These are phyloP conservation scores for Dione vanillae DNA, from an alignment of 2,888 invertebrate species.

Conservation along the genomic window DNA sequence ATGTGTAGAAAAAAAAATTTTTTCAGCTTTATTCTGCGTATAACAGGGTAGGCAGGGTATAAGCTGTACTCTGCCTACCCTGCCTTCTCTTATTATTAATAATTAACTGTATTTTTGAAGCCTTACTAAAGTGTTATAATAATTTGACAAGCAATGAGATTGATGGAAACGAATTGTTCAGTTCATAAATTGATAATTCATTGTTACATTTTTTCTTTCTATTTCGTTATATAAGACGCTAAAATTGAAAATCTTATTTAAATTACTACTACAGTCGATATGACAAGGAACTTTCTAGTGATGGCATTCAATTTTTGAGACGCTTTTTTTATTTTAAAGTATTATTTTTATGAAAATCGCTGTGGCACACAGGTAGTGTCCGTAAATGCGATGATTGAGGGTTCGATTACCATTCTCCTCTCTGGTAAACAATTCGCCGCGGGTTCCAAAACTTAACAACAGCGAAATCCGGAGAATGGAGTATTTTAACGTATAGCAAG, in stretches of 20 bases:
- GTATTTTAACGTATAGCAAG: no score
- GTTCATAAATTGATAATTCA: not conserved
- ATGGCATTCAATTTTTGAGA: not conserved
- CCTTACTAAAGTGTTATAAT: not conserved
- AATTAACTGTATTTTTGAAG: not conserved
- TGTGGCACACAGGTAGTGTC: no score
- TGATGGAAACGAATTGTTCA: not conserved
- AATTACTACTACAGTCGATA: slow-evolving; percentile 10
- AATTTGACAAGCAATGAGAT: slow-evolving; percentile 3
- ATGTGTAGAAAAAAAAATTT: no score
- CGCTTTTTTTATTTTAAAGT: not conserved
- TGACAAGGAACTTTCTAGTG: slow-evolving; percentile 24
- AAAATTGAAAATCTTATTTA: slow-evolving; percentile 7
- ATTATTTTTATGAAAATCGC: not conserved
- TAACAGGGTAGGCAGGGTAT: no score
- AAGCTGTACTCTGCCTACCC: no score
- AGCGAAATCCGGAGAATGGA: no score
- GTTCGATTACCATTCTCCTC: no score
- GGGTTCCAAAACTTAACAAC: no score
- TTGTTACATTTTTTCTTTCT: not conserved
- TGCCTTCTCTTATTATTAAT: not conserved
- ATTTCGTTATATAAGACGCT: slow-evolving; percentile 3
- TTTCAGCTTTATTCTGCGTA: no score
- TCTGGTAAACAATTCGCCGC: no score
- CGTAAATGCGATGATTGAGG: no score